These are phyloP conservation scores for Mystacides longicornis DNA, from an alignment of 2,888 invertebrate genomes.

Conservation along the genomic window DNA sequence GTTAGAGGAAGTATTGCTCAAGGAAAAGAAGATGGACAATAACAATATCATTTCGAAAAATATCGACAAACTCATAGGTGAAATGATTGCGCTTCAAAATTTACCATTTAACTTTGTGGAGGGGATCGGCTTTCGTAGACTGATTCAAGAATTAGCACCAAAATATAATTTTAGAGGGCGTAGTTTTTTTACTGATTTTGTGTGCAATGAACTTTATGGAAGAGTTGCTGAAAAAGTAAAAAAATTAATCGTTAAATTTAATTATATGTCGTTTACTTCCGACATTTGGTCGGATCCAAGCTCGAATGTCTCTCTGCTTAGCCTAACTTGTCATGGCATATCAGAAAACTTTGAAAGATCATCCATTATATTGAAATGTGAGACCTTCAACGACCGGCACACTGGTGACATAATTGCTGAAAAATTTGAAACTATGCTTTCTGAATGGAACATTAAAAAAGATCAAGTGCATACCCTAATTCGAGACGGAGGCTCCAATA, in stretches of 20 bases:
- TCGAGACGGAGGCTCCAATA: conserved; percentile 1
- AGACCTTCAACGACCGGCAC: background rate
- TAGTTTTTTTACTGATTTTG: conserved; percentile 3
- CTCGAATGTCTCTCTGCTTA: background rate
- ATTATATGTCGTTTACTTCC: conserved; percentile 1
- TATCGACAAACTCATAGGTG: background rate
- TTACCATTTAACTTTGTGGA: conserved; percentile 4
- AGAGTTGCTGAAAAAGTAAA: conserved; percentile 4
- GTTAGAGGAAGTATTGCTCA: background rate
- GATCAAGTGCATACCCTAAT: background rate
- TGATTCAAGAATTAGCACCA: conserved; percentile 1
- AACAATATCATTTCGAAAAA: background rate
- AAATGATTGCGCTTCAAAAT: conserved; percentile 2
- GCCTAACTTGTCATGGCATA: conserved; percentile 3
- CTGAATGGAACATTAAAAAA: background rate
- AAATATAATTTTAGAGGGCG: background rate
- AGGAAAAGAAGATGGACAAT: conserved; percentile 4
- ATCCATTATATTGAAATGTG: background rate
- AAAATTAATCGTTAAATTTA: background rate
- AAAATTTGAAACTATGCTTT: background rate
- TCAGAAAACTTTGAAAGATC: background rate
- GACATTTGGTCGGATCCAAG: conserved; percentile 5
- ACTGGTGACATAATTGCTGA: background rate
- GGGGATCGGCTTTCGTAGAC: background rate
- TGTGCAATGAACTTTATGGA: background rate